These are phyloP conservation scores for Pocillopora grandis DNA, from an alignment of 92 coral and sea anemone genomes.

Conservation along the genomic window DNA sequence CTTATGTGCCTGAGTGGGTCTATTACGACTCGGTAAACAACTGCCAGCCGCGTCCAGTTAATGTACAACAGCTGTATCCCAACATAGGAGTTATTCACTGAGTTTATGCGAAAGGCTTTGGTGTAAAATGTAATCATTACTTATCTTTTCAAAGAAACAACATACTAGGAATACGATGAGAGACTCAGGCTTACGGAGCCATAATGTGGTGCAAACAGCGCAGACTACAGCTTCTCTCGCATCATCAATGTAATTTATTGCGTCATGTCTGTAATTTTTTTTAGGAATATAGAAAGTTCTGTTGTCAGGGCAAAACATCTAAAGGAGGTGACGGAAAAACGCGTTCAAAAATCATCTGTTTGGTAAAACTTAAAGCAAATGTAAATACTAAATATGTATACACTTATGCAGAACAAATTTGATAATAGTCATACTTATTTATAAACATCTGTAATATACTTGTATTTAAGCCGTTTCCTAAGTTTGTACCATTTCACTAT, in stretches of 20 bases:
- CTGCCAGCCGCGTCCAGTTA: slow-evolving; percentile 5
- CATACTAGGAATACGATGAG: background rate
- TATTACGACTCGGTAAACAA: slow-evolving; percentile 25
- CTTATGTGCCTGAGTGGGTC: slow-evolving; percentile 32
- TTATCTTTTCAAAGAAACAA: background rate
- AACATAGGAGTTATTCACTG: slow-evolving; percentile 28
- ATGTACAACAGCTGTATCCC: slow-evolving; percentile 20
- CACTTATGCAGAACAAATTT: background rate
- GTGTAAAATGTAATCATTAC: background rate
- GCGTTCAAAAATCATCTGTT: no score
- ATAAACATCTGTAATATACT: slow-evolving; percentile 8
- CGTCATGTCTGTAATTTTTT: no score
- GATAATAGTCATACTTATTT: background rate
- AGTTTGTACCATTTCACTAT: background rate
- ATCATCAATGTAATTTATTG: no score
- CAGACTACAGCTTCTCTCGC: no score
- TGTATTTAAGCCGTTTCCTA: background rate
- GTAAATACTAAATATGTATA: background rate
- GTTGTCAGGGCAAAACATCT: no score
- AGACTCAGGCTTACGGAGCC: no score
- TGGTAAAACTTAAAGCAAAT: no score
- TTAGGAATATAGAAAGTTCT: no score
- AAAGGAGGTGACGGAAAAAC: no score
- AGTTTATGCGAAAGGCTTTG: background rate
- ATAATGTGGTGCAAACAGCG: no score